Evolutionary conservation across 2,797 vertebrate species (phyloP), one percentile per base, ranked within the genome.

Genomic region (Nannoperca australis): DNA sequence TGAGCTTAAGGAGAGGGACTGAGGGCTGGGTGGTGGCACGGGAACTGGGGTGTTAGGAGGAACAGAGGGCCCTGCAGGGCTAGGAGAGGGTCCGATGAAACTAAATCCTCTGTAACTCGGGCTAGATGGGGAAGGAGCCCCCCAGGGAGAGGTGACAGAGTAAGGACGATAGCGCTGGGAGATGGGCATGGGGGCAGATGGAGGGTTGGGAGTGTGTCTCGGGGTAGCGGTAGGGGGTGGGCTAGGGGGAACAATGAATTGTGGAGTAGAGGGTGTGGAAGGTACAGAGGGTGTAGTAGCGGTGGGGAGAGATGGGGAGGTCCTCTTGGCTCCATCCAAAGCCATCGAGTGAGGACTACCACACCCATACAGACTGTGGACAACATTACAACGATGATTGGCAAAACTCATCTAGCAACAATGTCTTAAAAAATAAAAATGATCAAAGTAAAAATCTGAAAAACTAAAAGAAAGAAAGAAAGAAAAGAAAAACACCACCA

Each of bases 331-430:
- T 85, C 91, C 92, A 90, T 93, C 96, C 95, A 95, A 85, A 91
- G 94, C 85, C 81, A 91, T 82, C 70, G 94, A 91, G 88, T 96
- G 94, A 83, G 98, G 98, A 93, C 97, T 99, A 96, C 85, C 73
- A 89, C 95, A 95, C 88, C 96, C 97, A 94, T 98, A 99, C 89
- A 99, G 96, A 97, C 98, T 99, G 95, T 82, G 95, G 90, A 94
- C 82, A 95, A 94, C 90, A 93, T 91, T 77, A 84, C 91, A 59
- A 94, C 73, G 73, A 84, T 86, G 89, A 92, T 88, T 85, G 85
- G 53, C 45, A 87, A 85, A 88, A 78, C 53, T 86, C 61, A 92
- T 73, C 63, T 17, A 15, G 5, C 40, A 79, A 76, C 3, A 71
- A 50, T 24, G 20, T 34, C 12, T 74, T 51, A 2, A 56, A 77